phyloP scores from a whole-genome alignment of 2,113 vertebrate genomes.

The Entelurus aequoreus region DNA sequence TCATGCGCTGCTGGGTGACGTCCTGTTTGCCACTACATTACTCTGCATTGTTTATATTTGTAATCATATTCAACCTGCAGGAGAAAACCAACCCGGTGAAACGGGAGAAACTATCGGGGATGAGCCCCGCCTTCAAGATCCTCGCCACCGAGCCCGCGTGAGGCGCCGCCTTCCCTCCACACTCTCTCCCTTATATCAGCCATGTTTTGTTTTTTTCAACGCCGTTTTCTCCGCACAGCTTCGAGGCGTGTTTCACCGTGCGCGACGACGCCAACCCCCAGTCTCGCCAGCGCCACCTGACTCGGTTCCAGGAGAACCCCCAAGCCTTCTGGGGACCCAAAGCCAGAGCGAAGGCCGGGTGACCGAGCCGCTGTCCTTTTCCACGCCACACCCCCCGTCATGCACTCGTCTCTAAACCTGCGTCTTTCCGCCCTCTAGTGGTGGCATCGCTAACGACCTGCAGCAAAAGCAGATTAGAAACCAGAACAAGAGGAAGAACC shows the following conservation, averaged over 20 bases:
- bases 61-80: constrained; percentile 45
- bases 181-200: neutral
- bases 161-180: neutral
- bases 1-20: constrained; percentile 91
- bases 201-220: constrained; percentile 3
- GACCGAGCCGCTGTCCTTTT: constrained; percentile 8
- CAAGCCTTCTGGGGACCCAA: constrained; percentile 91
- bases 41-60: neutral
- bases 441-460: constrained; percentile 58
- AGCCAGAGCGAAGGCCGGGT: constrained; percentile 80
- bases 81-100: constrained; percentile 82
- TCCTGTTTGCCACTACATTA: neutral
- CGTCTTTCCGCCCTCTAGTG: constrained; percentile 48
- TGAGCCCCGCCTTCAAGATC: constrained; percentile 80
- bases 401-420: neutral
- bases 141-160: constrained; percentile 80
- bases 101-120: constrained; percentile 78
- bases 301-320: constrained; percentile 87
- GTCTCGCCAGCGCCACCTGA: constrained; percentile 81
- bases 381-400: neutral
- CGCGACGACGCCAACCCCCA: constrained; percentile 87
- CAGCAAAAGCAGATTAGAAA: constrained; percentile 74
- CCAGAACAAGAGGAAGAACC: constrained; percentile 83
- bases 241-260: constrained; percentile 82
- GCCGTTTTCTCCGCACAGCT: constrained; percentile 44